These are phyloP conservation scores for Drosophila repletoides DNA, from an alignment of 1,140 invertebrate species.

Conservation along the genomic window DNA sequence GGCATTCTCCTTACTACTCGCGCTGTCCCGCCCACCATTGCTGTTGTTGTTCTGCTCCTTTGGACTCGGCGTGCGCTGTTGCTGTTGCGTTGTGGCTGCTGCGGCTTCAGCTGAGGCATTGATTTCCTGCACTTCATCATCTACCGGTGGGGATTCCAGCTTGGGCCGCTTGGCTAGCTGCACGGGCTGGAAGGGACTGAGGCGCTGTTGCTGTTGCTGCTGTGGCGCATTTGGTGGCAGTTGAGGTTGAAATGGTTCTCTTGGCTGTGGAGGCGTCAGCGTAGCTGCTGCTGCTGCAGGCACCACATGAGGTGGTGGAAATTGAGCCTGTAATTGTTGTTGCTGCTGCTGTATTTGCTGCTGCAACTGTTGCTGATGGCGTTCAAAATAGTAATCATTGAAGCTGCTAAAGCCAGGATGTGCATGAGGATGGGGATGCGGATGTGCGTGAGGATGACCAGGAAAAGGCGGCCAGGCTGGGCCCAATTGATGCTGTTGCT, in stretches of 20 bases:
- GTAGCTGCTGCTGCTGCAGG: conserved; percentile 4
- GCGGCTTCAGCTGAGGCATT: conserved; percentile 44
- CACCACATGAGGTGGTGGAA: conserved; percentile 21
- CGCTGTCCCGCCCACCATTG: conserved; percentile 58
- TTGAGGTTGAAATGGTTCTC: conserved; percentile 66
- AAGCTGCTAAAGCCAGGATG: conserved; percentile 57
- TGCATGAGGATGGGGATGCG: conserved; percentile 30
- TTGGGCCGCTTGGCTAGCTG: conserved; percentile 62
- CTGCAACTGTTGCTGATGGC: conserved; percentile 60
- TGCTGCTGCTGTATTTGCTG: conserved; percentile 53
- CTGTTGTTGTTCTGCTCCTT: conserved; percentile 69
- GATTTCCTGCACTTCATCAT: conserved; percentile 64
- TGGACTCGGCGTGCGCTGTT: conserved; percentile 33
- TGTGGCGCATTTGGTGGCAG: conserved; percentile 57
- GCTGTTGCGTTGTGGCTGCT: conserved; percentile 6
- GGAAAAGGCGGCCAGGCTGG: conserved; percentile 59
- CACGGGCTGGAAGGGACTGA: conserved; percentile 64
- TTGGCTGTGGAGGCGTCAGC: conserved; percentile 25
- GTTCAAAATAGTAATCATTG: conserved; percentile 70
- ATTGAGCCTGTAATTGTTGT: conserved; percentile 53
- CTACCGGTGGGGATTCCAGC: conserved; percentile 48
- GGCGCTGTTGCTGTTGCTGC: conserved; percentile 45
- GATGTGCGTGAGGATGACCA: conserved; percentile 38
- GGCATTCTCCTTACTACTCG: conserved; percentile 68
- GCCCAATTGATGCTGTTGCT: conserved; percentile 37